phyloP scores from a whole-genome alignment of 2,113 vertebrate genomes.

The Platycercus adscitus region DNA sequence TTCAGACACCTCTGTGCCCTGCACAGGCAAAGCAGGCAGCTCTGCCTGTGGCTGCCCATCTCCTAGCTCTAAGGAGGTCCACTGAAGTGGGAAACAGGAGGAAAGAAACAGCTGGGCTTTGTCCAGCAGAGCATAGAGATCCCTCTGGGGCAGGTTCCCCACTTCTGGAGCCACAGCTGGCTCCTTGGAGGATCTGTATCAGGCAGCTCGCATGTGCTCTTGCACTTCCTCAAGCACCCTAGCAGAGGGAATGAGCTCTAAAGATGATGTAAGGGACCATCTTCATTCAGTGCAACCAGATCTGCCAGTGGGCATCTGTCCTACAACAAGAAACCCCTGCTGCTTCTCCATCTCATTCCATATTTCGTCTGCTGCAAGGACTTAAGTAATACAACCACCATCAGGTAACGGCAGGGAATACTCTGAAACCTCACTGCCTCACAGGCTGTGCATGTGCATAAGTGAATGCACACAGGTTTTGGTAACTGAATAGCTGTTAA shows the following conservation, averaged over 20 bases:
- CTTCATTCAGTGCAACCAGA: neutral
- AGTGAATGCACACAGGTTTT: neutral
- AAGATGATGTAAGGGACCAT: neutral
- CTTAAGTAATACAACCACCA: neutral
- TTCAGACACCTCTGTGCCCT: neutral
- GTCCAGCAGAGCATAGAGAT: neutral
- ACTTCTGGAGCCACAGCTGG: neutral
- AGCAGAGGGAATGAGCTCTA: neutral
- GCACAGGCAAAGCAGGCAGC: too few species aligned
- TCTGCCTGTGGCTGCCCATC: neutral
- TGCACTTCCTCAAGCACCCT: neutral
- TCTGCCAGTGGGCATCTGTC: neutral
- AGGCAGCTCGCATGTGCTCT: neutral
- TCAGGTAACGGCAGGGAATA: neutral
- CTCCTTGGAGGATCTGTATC: neutral
- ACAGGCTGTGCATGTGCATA: accelerated
- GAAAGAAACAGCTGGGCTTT: accelerated
- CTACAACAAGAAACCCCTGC: neutral
- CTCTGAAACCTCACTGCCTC: neutral
- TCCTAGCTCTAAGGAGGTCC: neutral
- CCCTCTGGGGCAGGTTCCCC: neutral
- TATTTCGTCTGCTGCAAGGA: neutral
- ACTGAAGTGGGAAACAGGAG: neutral
- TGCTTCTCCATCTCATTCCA: neutral
- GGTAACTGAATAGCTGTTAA: neutral